Evolutionary conservation across 2,888 invertebrate species (phyloP).

Genomic region (Pseudococcus longispinus): DNA sequence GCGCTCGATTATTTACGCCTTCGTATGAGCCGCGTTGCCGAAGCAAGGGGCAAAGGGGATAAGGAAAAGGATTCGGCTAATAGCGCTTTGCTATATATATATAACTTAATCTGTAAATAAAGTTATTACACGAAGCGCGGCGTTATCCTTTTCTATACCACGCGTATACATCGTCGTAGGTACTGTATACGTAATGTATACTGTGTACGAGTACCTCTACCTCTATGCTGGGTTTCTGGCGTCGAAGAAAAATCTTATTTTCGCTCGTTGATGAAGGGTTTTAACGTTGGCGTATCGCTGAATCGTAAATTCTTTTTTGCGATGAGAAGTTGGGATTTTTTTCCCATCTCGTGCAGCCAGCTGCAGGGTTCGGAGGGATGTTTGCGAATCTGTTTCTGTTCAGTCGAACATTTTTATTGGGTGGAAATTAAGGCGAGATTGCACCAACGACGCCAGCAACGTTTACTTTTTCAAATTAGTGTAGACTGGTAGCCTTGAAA

Average conservation of each 20-base stretch:
- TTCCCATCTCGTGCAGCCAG: neutral
- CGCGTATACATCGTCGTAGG: neutral
- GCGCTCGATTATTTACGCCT: constrained; percentile 1
- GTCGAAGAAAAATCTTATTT: constrained; percentile 9
- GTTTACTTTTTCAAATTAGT: neutral
- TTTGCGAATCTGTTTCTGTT: neutral
- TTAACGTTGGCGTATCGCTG: constrained; percentile 13
- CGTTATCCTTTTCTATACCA: constrained; percentile 9
- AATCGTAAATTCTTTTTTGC: constrained; percentile 17
- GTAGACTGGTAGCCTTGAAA: neutral
- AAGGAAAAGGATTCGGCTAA: constrained; percentile 13
- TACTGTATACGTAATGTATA: neutral
- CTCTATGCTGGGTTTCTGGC: neutral
- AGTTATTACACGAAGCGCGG: constrained; percentile 6
- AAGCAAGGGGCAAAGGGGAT: neutral
- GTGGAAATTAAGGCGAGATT: neutral
- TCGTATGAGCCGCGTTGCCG: neutral
- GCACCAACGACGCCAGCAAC: neutral
- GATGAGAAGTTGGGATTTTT: neutral
- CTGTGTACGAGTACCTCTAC: neutral
- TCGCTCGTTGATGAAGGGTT: constrained; percentile 11
- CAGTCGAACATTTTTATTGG: neutral
- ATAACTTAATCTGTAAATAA: constrained; percentile 25
- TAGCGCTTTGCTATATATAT: neutral
- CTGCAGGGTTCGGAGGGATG: neutral